Evolutionary conservation across 2,888 invertebrate species (phyloP), one percentile per base, ranked within the genome.

Genomic region (Volucella zonaria): DNA sequence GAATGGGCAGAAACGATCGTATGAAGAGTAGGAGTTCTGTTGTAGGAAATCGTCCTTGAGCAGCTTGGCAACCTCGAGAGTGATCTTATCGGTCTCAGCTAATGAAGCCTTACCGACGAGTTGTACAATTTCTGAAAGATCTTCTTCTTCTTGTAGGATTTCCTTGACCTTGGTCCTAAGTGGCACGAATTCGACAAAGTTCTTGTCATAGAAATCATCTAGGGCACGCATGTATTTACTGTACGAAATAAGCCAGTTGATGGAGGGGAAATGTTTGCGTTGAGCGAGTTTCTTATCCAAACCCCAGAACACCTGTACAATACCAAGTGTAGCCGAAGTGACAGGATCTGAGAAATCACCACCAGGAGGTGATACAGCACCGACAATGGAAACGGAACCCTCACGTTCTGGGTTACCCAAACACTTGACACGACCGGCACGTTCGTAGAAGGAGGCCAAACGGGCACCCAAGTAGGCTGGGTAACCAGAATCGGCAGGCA

Each of bases 271-370:
- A 31, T 31, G 31, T n/a, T 56, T 23, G 12, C 56, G 8, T 23
- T 12, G 31, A 38, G 56, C 38, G 10, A 56, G 38, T 56, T 31
- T n/a, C n/a, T 6, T 99, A 93, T 99, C 99, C 90, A 99, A 93
- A 83, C 99, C 99, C 99, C 99, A 99, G 94, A 99, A 99, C 93
- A 99, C 99, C 93, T 99, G 99, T 83, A 99, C 99, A 92, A 99
- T 99, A 93, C 98, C 97, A 86, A 99, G 95, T 14, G 99, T 99
- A 81, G 99, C 99, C 0, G 99, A 98, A 2, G 99, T 99, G 73
- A 99, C 99, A 68, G 99, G 99, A 94, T 99, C 99, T 15, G 99
- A 99, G 95, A 99, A 99, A 93, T 99, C 99, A 93, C 99, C 99
- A 93, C 99, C 99, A 90, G 99, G 99, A 58, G 99, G 99, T 1